Percentiles rank a stretch among this genome's conserved stretches.
Evolutionary conservation across 2,797 vertebrate genomes (phyloP).

Genomic region (Dendrocincla fuliginosa): DNA sequence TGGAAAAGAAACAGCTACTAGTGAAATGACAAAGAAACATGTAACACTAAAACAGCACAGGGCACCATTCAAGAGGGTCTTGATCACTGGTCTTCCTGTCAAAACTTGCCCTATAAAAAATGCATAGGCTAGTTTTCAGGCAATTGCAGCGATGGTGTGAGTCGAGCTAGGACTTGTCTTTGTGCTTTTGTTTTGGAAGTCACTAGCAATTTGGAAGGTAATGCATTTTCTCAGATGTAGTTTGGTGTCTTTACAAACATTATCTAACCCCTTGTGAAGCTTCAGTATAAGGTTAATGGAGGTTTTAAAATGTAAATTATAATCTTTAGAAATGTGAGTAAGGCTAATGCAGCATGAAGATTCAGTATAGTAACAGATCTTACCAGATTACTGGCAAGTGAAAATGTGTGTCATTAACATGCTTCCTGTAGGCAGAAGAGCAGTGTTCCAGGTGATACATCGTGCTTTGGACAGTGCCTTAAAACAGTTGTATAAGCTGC

Average conservation of each 20-base stretch:
- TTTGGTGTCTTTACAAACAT: neutral
- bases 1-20: neutral
- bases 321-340: neutral
- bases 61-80: neutral
- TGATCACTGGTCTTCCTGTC: neutral
- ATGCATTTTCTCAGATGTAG: neutral
- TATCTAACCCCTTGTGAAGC: neutral
- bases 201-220: neutral
- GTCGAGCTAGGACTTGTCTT: neutral
- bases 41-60: accelerated
- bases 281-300: neutral
- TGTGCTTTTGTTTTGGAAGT: neutral
- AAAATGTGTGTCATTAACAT: accelerated
- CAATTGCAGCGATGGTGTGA: neutral
- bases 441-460: neutral
- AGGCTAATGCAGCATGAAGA: neutral
- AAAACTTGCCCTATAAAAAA: neutral
- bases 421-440: neutral
- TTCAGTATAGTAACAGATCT: neutral
- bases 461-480: neutral
- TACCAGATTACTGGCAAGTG: neutral
- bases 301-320: neutral
- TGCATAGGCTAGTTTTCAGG: neutral
- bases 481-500: neutral
- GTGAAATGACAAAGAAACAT: neutral